These are phyloP conservation scores for Pipa parva DNA, from an alignment of 2,113 vertebrate genomes.

Conservation along the genomic window DNA sequence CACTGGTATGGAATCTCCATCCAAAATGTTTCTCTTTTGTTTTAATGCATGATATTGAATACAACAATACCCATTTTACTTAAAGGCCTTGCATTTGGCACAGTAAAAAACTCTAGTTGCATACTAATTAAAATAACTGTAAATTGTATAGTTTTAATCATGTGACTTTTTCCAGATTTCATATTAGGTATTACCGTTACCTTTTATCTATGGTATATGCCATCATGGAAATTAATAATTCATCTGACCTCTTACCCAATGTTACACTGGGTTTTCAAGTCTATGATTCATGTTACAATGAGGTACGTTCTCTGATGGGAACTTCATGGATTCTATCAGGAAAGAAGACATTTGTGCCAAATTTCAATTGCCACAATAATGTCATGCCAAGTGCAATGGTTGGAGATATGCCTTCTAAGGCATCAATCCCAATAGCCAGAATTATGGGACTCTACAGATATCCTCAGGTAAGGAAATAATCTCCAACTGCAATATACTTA, in stretches of 20 bases:
- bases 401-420: constrained; percentile 17
- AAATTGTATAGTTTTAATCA: neutral
- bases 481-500: too few relatives aligned
- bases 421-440: constrained; percentile 25
- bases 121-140: too few relatives aligned
- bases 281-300: constrained; percentile 30
- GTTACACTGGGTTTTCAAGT: constrained; percentile 23
- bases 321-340: constrained; percentile 31
- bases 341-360: constrained; percentile 21
- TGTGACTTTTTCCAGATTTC: constrained; percentile 4
- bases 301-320: constrained; percentile 10
- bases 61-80: too few relatives aligned
- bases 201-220: constrained; percentile 26
- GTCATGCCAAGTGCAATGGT: constrained; percentile 11
- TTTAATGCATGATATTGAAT: too few relatives aligned
- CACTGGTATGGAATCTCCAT: too few relatives aligned
- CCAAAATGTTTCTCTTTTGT: too few relatives aligned
- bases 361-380: neutral
- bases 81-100: too few relatives aligned
- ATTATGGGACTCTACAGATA: constrained; percentile 31
- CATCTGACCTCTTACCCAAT: constrained; percentile 22
- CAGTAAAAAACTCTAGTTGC: too few relatives aligned
- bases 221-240: constrained; percentile 20
- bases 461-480: constrained; percentile 17
- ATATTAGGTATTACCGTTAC: constrained; percentile 29